Evolutionary conservation across 2,113 vertebrate species (phyloP), one percentile per base, ranked within the genome.

Genomic region (Mungos mungo): DNA sequence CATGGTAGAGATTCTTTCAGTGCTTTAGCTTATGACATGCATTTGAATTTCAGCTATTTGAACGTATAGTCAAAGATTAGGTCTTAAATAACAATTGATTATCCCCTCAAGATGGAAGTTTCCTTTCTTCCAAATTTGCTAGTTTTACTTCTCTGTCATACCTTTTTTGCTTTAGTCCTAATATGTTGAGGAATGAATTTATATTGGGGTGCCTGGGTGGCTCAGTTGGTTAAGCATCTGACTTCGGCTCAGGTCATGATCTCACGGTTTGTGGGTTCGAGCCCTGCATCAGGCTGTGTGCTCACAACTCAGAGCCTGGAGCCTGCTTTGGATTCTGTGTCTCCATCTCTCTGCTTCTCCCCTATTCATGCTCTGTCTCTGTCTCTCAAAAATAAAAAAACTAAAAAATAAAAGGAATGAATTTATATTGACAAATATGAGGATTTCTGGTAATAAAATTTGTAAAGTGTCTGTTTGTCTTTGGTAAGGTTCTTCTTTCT

Each of bases 71-170:
- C 50, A 83, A 82, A 96, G 45, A 68, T 93, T 83, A 76, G 29
- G 14, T 79, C 35, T 89, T 65, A 84, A 83, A 41, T 95, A 72
- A 88, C 23, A 93, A 88, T 57, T 87, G 74, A 83, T 92, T 85
- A 38, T 68, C 47, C 18, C 47, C 12, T 95, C 31, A 68, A 35
- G 41, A 54, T 89, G 74, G 15, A 95, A 96, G 60, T 96, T 71
- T 95, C 15, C 23, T 93, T 82, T 83, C 50, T 92, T 29, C 41
- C n/a, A 87, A 45, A 95, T 96, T 87, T 93, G 83, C 79, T 96
- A 13, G 35, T 95, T 96, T 95, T 88, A 27, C 50, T 72, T 94
- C 38, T 93, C 66, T 81, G 38, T 38, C 81, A 88, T 88, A 88
- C 16, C 3, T 41, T 86, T 91, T 92, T 93, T 84, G 27, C 41